A percentile compares a stretch with the other conserved stretches of the same genome.
Conservation (phyloP, 2,113 vertebrate species). For the Tenebrosternarchus preto region DNA sequence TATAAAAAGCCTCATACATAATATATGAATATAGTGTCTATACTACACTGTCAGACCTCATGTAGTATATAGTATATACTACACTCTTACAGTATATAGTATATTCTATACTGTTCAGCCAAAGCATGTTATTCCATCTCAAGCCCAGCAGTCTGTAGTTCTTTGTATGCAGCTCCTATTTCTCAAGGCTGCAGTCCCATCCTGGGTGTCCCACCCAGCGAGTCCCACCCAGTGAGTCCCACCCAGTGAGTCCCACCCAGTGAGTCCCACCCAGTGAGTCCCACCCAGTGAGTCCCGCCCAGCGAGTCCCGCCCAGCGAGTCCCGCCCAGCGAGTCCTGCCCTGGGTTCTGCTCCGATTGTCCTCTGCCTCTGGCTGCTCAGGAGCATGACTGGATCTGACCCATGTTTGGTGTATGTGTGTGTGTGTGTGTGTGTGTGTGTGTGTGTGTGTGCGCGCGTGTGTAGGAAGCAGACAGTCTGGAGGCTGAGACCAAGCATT, state of each 20-base stretch:
- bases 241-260: too few species aligned
- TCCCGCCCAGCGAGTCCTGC: not conserved
- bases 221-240: too few species aligned
- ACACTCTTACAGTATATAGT: too few species aligned
- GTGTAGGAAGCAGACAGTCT: constrained; percentile 85
- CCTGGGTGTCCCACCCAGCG: not conserved
- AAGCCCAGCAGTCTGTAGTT: constrained; percentile 4
- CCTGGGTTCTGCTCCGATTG: too few species aligned
- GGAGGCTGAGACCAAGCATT: constrained; percentile 86
- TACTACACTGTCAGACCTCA: too few species aligned
- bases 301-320: too few species aligned
- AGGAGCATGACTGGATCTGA: constrained; percentile 32
- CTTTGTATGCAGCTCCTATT: constrained; percentile 9
- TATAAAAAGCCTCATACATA: too few species aligned
- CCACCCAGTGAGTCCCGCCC: not conserved
- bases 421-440: too few species aligned
- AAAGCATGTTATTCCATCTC: not conserved
- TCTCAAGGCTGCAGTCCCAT: not conserved
- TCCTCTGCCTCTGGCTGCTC: not conserved
- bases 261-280: too few species aligned
- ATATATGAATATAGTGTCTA: too few species aligned
- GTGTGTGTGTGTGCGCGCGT: constrained; percentile 11
- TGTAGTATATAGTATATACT: too few species aligned
- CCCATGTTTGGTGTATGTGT: not conserved
- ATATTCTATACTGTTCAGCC: not conserved